Evolutionary conservation across 1,140 invertebrate genomes (phyloP), one percentile per base, ranked within the genome.

Genomic region (Bombus soroeensis): DNA sequence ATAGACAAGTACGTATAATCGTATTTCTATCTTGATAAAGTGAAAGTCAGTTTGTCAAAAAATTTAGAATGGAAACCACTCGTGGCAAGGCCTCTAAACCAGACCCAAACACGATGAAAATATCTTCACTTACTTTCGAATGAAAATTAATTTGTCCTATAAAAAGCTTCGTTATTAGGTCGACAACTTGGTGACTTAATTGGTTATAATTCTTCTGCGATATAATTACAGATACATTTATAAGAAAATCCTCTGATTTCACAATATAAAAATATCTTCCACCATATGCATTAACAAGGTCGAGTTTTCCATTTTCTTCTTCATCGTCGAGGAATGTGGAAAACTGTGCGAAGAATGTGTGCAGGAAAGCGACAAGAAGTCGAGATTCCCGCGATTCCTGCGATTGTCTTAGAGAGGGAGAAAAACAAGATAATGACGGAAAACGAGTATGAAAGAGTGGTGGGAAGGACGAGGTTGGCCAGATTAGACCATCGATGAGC

Each of bases 401-500:
- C 22, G 5, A 39, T 47, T 34, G n/a, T 25, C 57, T 32, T 9
- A 70, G 18, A 18, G 12, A 10, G 9, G 22, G 8, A 32, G 6
- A n/a, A 32, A 28, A 53, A 68, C 1, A 8, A 41, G 59, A n/a
- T 34, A 78, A 59, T n/a, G 25, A 53, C 6, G 70, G 22, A 68
- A 32, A 74, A 39, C 37, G 32, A 22, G 28, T 4, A n/a, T n/a
- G 28, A 3, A 12, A 59, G 47, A 18, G n/a, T 37, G 25, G 32
- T 71, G 34, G 68, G 83, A 84, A 84, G 4, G 15, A 72, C 47
- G 37, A 80, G 32, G 66, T 25, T 22, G 10, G 3, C 25, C 34
- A 18, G 64, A 62, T 79, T 70, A n/a, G 47, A 47, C 57, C 22
- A 62, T 84, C 53, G 75, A 84, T 62, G n/a, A 62, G 66, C 12